A percentile compares a stretch with the other conserved stretches of the same genome.
These are phyloP conservation scores for Acinonyx jubatus DNA, from an alignment of 2,113 vertebrate genomes.

Conservation along the genomic window DNA sequence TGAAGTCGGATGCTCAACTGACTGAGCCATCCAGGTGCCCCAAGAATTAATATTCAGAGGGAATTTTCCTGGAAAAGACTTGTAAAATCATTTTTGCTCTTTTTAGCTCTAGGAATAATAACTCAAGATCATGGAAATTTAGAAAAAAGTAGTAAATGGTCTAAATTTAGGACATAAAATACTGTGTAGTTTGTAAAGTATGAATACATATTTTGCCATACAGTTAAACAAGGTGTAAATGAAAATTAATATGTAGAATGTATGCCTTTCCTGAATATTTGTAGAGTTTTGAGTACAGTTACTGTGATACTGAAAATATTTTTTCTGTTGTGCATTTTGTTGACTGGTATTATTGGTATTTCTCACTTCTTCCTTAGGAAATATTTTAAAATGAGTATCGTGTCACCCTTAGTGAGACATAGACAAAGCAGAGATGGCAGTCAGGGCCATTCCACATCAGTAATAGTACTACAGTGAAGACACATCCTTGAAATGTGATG, in stretches of 20 bases:
- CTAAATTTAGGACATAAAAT: background rate
- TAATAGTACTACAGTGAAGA: background rate
- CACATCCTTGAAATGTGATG: background rate
- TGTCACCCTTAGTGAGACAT: background rate
- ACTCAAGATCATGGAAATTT: constrained; percentile 30
- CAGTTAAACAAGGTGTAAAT: background rate
- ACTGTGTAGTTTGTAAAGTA: background rate
- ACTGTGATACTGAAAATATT: background rate
- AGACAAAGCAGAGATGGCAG: background rate
- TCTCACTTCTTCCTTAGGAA: background rate
- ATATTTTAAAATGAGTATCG: background rate
- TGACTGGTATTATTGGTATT: background rate
- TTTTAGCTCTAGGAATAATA: constrained; percentile 49
- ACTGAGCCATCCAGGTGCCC: too few species aligned
- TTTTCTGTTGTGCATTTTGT: background rate
- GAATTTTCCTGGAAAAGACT: background rate
- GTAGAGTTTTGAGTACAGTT: background rate
- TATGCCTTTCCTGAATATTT: background rate
- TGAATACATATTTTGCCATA: background rate
- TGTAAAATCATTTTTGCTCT: background rate
- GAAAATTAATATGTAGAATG: background rate
- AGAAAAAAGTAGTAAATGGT: constrained; percentile 23
- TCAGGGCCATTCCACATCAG: background rate
- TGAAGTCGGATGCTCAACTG: too few species aligned
- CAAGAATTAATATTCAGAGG: constrained; percentile 21